Base-by-base conservation (phyloP, 2,888 invertebrate genomes). In the Dicycla oo region DNA sequence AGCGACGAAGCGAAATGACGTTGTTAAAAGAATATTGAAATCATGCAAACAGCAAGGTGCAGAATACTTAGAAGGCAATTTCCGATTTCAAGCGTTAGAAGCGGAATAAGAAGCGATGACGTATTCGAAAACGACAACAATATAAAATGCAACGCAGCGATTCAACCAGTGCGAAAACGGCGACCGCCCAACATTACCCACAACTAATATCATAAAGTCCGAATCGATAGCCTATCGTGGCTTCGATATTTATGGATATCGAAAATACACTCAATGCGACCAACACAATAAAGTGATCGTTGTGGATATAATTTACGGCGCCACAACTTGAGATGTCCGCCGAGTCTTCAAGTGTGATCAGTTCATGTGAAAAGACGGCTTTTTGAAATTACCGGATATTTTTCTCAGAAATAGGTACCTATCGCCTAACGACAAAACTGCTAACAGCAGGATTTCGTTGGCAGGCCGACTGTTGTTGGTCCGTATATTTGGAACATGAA, bases 231-330 rank as follows among this genome's bases (percentile, higher is more conserved):
- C 83, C 83, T 76, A 88, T 87, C 84, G 85, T 85, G 86, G 86
- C 82, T 88, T 82, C 82, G 78, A 88, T 88, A 88, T 90, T 90
- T 90, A 90, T 89, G 87, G 87, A 89, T 89, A 89, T 89, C 87
- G 90, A 88, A 89, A 87, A 88, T 88, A 84, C 84, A 87, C 84
- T 87, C 73, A 79, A 86, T 88, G 87, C 87, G 87, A 86, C 73
- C 68, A 78, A 74, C 80, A 82, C 78, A 81, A 75, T 81, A 83
- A 86, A 80, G 74, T 75, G 78, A 82, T 84, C 72, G 80, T 81
- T 81, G 81, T 81, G 62, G 66, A 67, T 78, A 68, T 74, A 70
- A 77, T 74, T 83, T 69, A 77, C 71, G 72, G 68, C 69, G 61
- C 72, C 72, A 73, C 38, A 5, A 38, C 57, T 75, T 20, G 15